Evolutionary conservation across 2,888 invertebrate genomes (phyloP).

Genomic region (Nephrotoma guestfalica): DNA sequence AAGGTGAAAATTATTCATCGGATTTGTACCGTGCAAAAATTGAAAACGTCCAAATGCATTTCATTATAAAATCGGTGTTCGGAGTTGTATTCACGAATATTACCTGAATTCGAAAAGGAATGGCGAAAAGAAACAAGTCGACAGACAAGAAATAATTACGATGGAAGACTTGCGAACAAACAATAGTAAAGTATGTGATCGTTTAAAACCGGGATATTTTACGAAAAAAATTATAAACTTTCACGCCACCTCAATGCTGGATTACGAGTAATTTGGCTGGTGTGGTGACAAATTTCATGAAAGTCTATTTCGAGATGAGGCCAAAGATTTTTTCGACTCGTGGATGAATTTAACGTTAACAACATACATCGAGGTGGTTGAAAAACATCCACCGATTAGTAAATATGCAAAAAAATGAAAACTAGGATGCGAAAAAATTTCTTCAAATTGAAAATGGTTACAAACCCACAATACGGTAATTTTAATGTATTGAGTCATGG

Average conservation of each 20-base stretch:
- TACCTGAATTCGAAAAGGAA: not conserved
- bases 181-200: not conserved
- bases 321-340: not conserved
- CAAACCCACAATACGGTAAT: not conserved
- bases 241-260: not conserved
- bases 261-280: not conserved
- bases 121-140: not conserved
- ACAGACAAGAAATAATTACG: not conserved
- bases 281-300: not conserved
- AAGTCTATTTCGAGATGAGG: not conserved
- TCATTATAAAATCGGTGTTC: not conserved
- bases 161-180: not conserved
- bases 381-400: not conserved
- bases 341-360: not conserved
- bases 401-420: not conserved
- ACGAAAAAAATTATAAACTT: not conserved
- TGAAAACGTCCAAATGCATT: not conserved
- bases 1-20: not conserved
- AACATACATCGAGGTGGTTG: not conserved
- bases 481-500: conserved; percentile 2
- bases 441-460: not conserved
- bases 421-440: not conserved
- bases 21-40: not conserved
- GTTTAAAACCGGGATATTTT: not conserved
- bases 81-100: not conserved